Conservation (phyloP, 2,888 invertebrate species). For the Norana najaformis region DNA sequence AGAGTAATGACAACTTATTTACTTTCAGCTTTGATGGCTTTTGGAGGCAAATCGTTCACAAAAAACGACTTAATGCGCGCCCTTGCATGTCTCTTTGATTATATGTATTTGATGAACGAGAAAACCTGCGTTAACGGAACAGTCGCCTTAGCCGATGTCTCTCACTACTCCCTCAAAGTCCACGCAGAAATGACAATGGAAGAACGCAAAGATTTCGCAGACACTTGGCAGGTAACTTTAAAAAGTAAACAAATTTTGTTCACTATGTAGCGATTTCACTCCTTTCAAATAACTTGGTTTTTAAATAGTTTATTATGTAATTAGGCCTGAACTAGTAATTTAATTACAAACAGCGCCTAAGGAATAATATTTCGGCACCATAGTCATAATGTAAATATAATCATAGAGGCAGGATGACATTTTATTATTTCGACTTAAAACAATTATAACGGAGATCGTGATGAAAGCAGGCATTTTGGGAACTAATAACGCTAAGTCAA, state of each 20-base stretch:
- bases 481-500: too few relatives aligned
- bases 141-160: neutral
- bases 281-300: too few relatives aligned
- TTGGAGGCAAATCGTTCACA: neutral
- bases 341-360: too few relatives aligned
- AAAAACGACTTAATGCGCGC: neutral
- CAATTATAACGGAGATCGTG: too few relatives aligned
- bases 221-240: neutral
- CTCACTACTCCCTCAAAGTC: neutral
- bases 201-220: neutral
- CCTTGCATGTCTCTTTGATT: neutral
- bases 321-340: too few relatives aligned
- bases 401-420: too few relatives aligned
- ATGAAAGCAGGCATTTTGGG: too few relatives aligned
- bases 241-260: neutral
- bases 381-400: too few relatives aligned
- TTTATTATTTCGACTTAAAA: too few relatives aligned
- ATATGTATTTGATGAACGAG: neutral
- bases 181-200: neutral
- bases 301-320: too few relatives aligned
- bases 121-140: neutral
- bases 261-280: neutral
- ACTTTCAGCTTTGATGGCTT: neutral
- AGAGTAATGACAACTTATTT: neutral
- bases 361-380: too few relatives aligned